These are phyloP conservation scores for Panzeria rudis DNA, from an alignment of 2,888 invertebrate species.

Conservation along the genomic window DNA sequence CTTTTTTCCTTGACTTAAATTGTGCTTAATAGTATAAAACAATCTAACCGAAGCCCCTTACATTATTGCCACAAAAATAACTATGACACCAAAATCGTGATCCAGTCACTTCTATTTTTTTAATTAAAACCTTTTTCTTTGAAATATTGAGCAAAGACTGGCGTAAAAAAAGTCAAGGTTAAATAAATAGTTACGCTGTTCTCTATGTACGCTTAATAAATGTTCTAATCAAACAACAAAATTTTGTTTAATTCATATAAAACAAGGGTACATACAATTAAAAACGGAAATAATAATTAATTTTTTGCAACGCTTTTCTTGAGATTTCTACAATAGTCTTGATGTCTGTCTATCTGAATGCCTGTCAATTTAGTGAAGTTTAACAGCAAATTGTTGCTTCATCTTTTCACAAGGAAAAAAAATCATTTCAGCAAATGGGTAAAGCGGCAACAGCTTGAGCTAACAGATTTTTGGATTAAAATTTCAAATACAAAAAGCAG, in stretches of 20 bases:
- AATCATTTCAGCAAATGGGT: slow-evolving; percentile 18
- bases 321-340: slow-evolving; percentile 8
- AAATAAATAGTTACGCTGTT: too few species aligned
- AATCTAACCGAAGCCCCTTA: too few species aligned
- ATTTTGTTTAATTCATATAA: slow-evolving; percentile 14
- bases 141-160: too few species aligned
- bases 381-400: not conserved
- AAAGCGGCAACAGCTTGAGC: slow-evolving; percentile 5
- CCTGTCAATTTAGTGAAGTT: not conserved
- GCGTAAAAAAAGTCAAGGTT: too few species aligned
- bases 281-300: slow-evolving; percentile 55
- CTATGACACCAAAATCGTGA: too few species aligned
- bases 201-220: too few species aligned
- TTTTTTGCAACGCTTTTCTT: slow-evolving; percentile 40
- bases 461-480: slow-evolving; percentile 33
- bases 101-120: too few species aligned
- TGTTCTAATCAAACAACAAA: too few species aligned
- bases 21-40: too few species aligned
- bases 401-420: slow-evolving; percentile 14
- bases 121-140: too few species aligned
- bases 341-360: not conserved
- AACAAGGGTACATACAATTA: slow-evolving; percentile 4
- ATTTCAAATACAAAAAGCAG: slow-evolving; percentile 8
- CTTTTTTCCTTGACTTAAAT: too few species aligned
- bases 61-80: too few species aligned